Evolutionary conservation across 2,113 vertebrate genomes (phyloP).

Genomic region (Asarcornis scutulata): DNA sequence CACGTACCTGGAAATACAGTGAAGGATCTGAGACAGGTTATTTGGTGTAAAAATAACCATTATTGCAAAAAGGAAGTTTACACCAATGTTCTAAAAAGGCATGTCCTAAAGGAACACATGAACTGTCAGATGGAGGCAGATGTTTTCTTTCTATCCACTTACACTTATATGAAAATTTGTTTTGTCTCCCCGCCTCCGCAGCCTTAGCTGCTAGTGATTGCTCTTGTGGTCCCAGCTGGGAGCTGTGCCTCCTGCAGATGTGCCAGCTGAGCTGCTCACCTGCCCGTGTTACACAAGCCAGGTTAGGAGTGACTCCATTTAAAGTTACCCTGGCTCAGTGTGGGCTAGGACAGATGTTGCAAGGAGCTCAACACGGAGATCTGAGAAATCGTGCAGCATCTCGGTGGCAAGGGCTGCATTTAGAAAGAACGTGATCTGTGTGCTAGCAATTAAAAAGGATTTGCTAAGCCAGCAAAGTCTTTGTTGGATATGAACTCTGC

Average conservation of each 20-base stretch:
- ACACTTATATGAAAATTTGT: not conserved
- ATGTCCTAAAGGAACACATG: not conserved
- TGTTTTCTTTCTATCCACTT: not conserved
- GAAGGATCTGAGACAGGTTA: not conserved
- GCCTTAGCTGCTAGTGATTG: not conserved
- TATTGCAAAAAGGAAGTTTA: not conserved
- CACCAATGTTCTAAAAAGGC: not conserved
- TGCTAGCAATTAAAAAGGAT: not conserved
- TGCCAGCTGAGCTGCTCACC: not conserved
- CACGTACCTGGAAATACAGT: not conserved
- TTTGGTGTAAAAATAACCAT: not conserved
- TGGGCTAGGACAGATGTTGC: not conserved
- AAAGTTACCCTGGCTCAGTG: not conserved
- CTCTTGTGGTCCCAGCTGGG: not conserved
- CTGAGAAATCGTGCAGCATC: not conserved
- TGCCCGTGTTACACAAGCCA: not conserved
- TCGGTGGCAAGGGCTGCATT: not conserved
- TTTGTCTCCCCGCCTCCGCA: not conserved
- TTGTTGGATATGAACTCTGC: not conserved
- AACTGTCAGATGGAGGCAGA: not conserved
- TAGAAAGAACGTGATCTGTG: not conserved
- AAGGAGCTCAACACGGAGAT: not conserved
- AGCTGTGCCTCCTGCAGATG: not conserved
- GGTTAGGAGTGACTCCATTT: not conserved
- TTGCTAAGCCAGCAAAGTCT: not conserved